Conservation (phyloP, 2,797 vertebrate genomes). For the Mormyrops attenuatus region DNA sequence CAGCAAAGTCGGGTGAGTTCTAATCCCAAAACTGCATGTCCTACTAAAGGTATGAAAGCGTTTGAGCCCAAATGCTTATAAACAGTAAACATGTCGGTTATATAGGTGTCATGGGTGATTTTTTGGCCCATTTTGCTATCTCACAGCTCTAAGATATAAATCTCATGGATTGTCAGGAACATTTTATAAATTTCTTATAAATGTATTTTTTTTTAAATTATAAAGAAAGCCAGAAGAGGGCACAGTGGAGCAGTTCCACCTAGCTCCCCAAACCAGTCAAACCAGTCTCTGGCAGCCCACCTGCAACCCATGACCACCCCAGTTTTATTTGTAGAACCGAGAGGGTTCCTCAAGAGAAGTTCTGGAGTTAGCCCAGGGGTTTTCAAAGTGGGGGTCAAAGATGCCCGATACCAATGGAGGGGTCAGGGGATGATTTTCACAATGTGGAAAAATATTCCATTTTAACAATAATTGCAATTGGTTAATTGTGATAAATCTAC, state of each 20-base stretch:
- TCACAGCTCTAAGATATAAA: neutral
- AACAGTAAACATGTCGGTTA: neutral
- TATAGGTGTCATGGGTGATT: neutral
- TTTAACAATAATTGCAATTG: neutral
- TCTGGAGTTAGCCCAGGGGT: neutral
- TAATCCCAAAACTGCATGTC: neutral
- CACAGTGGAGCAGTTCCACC: neutral
- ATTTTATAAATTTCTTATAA: neutral
- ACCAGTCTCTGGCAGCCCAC: neutral
- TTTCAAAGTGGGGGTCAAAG: neutral
- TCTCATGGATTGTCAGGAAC: neutral
- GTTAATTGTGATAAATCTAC: neutral
- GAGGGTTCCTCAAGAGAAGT: neutral
- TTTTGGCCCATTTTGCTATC: neutral
- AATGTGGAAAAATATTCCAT: neutral
- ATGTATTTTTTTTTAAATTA: neutral
- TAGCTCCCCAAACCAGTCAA: neutral
- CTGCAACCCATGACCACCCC: neutral
- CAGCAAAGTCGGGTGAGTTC: neutral
- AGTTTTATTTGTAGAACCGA: neutral
- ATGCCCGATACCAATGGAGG: neutral
- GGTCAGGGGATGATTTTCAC: neutral
- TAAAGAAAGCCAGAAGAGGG: neutral
- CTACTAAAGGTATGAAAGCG: neutral
- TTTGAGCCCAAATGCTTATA: neutral